phyloP scores from a whole-genome alignment of 2,888 invertebrate species.

The Allolobophora icterica region DNA sequence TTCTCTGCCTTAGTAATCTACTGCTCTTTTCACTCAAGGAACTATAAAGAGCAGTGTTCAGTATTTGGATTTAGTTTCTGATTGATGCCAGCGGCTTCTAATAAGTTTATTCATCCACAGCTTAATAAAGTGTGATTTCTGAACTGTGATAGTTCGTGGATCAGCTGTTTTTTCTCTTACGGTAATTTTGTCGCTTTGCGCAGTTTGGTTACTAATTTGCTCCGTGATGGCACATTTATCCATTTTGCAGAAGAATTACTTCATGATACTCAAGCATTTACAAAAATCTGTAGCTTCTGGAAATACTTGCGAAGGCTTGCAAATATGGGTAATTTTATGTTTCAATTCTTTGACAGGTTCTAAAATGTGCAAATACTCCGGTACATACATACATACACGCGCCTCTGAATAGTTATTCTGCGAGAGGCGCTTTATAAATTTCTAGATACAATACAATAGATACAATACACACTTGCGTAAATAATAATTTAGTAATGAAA shows the following conservation, averaged over 20 bases:
- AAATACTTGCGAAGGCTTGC: background rate
- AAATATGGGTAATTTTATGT: background rate
- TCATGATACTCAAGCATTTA: background rate
- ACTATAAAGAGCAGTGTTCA: background rate
- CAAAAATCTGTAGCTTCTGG: background rate
- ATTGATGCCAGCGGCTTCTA: background rate
- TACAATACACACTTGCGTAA: no score
- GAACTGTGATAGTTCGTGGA: constrained; percentile 1
- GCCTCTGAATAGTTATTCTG: no score
- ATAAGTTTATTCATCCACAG: background rate
- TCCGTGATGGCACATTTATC: background rate
- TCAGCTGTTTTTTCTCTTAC: no score
- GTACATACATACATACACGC: no score
- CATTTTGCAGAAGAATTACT: background rate
- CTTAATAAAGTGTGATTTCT: background rate
- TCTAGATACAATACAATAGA: no score
- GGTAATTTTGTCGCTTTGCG: background rate
- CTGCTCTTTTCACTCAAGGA: background rate
- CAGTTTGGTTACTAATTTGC: background rate
- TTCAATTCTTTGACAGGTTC: no score
- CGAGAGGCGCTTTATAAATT: no score
- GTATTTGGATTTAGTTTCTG: background rate
- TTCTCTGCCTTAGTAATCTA: background rate
- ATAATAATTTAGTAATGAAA: no score
- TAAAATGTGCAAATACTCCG: no score